These are phyloP conservation scores for Amphimallon solstitiale DNA, from an alignment of 2,888 invertebrate species.

Conservation along the genomic window DNA sequence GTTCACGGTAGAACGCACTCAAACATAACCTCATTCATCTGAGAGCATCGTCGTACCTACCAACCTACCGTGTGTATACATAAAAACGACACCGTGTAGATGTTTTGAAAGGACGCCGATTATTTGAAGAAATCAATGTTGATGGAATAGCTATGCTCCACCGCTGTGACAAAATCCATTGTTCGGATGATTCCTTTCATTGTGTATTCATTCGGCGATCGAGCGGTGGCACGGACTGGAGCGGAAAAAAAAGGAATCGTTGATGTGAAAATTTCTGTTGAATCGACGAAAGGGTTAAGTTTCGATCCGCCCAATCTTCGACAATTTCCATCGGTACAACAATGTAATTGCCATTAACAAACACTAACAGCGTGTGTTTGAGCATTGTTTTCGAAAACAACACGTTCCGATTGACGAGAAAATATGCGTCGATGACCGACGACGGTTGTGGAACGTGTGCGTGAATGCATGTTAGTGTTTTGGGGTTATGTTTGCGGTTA, in stretches of 20 bases:
- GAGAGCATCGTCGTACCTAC: background rate
- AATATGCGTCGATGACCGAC: no score
- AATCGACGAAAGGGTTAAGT: constrained; percentile 32
- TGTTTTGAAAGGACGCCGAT: constrained; percentile 21
- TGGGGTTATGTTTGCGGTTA: no score
- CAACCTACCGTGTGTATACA: background rate
- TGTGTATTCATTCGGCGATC: background rate
- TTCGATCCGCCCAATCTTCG: constrained; percentile 33
- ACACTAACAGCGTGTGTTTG: constrained; percentile 29
- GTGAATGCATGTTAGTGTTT: background rate
- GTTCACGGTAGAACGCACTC: constrained; percentile 22
- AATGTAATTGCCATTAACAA: constrained; percentile 35
- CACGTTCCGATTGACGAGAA: constrained; percentile 31
- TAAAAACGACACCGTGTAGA: constrained; percentile 20
- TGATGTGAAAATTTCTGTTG: constrained; percentile 33
- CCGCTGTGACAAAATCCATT: constrained; percentile 26
- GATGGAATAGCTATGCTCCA: constrained; percentile 1
- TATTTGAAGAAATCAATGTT: constrained; percentile 18
- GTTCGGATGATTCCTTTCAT: constrained; percentile 8
- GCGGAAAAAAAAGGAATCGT: constrained; percentile 8
- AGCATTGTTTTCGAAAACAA: constrained; percentile 34
- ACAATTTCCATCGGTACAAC: constrained; percentile 33
- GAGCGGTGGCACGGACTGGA: no score
- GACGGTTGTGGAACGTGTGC: constrained; percentile 14
- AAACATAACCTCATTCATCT: constrained; percentile 23